These are phyloP conservation scores for Pycnonotus jocosus DNA, from an alignment of 2,113 vertebrate genomes.

Conservation along the genomic window DNA sequence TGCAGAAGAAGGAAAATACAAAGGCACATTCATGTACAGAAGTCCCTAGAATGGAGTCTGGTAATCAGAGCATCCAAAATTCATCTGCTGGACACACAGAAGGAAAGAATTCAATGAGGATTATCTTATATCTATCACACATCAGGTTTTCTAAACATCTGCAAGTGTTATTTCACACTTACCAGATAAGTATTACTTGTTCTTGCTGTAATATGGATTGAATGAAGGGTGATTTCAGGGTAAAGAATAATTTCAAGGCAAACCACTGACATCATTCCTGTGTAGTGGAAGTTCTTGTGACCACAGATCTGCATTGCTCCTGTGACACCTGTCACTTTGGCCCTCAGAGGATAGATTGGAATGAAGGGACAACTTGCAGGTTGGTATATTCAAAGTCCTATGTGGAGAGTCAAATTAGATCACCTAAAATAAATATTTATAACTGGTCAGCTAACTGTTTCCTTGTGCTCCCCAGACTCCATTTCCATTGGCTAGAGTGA, in stretches of 20 bases:
- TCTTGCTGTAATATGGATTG: not conserved
- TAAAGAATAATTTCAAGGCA: not conserved
- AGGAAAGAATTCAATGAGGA: not conserved
- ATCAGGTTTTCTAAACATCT: not conserved
- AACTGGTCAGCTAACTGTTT: not conserved
- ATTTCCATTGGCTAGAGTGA: not conserved
- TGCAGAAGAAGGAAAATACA: not conserved
- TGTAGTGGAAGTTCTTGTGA: not conserved
- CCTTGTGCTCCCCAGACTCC: not conserved
- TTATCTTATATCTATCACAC: not conserved
- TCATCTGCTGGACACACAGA: not conserved
- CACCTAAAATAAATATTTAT: not conserved
- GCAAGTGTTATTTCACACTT: not conserved
- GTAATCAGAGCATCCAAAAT: not conserved
- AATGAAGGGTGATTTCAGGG: not conserved
- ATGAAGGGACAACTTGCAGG: not conserved
- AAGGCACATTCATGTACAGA: not conserved
- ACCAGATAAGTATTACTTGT: not conserved
- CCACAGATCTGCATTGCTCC: not conserved
- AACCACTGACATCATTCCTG: not conserved
- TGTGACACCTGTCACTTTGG: not conserved
- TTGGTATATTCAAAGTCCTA: not conserved
- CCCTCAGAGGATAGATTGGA: not conserved
- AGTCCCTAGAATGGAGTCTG: not conserved
- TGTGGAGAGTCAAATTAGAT: not conserved